Evolutionary conservation across 2,113 vertebrate species (phyloP).

Genomic region (Lonchura striata): DNA sequence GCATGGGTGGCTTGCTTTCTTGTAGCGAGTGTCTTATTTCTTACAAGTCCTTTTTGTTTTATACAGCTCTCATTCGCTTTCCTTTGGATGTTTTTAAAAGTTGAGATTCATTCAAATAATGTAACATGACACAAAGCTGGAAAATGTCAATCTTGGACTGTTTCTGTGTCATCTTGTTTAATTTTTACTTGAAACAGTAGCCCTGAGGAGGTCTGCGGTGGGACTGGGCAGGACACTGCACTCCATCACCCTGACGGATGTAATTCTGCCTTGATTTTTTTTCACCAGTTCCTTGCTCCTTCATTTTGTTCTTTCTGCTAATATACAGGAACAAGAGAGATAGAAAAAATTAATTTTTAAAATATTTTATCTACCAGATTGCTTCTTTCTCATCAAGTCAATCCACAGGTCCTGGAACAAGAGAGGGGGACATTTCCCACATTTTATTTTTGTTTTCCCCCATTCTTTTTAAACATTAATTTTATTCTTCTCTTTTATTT

Average conservation of each 20-base stretch:
- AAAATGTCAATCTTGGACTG: conserved; percentile 8
- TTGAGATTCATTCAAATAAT: conserved; percentile 20
- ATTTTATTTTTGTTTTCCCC: fast-evolving
- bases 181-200: conserved; percentile 40
- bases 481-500: background rate
- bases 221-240: background rate
- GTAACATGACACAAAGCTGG: conserved; percentile 38
- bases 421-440: background rate
- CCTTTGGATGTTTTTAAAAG: background rate
- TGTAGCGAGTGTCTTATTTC: background rate
- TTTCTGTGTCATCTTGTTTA: conserved; percentile 18
- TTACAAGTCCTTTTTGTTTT: background rate
- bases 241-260: background rate
- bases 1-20: background rate
- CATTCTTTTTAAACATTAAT: background rate
- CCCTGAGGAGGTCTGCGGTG: background rate
- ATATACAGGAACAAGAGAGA: background rate
- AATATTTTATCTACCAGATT: background rate
- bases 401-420: background rate
- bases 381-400: background rate
- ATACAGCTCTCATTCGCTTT: background rate
- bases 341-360: background rate
- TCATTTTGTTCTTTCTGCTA: background rate
- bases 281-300: background rate
- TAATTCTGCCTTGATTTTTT: background rate